Evolutionary conservation across 2,888 invertebrate species (phyloP), one percentile per base, ranked within the genome.

Genomic region (Brachylomia viminalis): DNA sequence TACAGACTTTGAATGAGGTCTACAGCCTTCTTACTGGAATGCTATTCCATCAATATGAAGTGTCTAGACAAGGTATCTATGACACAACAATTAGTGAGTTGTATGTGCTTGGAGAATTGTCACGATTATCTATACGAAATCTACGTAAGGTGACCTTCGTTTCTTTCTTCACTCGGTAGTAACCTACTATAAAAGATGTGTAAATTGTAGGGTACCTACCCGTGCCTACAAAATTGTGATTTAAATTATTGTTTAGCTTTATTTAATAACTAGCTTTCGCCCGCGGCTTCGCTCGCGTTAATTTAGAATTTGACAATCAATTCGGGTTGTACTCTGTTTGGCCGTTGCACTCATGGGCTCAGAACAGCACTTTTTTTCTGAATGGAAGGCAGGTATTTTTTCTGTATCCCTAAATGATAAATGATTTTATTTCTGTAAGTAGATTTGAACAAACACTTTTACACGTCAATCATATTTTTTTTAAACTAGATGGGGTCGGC

Each of bases 31-130:
- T 30, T 15, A 54, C 52, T 33, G 11, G 10, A 20, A n/a, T 1
- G 42, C 45, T 58, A 72, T 5, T 23, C 7, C 8, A 42, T 30
- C 47, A 49, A 58, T 30, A 47, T 38, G 49, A 23, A 56, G 20
- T 20, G 15, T 27, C 11, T 30, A n/a, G 27, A 47, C 33, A 69
- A 6, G 23, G 33, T 38, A 27, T 42, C 13, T 13, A 59, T 59
- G 15, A 30, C 20, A 30, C 33, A 52, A 52, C 1, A 52, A 59
- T 52, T 38, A 11, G 11, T 20, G 15, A 27, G 5, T 69, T 23
- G 23, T 54, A 23, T 77, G 4, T 70, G 20, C n/a, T 33, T 52
- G 27, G 3, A 58, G 52, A 77, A 77, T 27, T 69, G 23, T 45
- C 58, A 76, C 69, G 59, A 45, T 27, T 42, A 38, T 23, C 23